Conservation (phyloP, 2,797 vertebrate genomes). For the Pempheris klunzingeri region DNA sequence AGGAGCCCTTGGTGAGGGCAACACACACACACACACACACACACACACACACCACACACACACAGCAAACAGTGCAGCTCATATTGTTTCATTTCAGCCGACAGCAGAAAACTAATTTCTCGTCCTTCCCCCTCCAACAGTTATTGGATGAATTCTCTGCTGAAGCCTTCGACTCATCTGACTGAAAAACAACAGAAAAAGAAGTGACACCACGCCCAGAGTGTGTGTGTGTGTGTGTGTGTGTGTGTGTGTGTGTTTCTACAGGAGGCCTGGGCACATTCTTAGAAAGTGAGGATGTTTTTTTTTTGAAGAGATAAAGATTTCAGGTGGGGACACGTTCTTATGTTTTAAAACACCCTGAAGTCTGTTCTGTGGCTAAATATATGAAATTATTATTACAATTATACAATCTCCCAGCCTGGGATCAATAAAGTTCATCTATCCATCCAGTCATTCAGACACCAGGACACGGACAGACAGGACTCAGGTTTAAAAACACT, state of each 20-base stretch:
- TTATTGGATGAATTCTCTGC: constrained; percentile 75
- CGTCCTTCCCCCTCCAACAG: constrained; percentile 59
- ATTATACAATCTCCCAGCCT: too few species aligned
- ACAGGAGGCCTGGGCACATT: neutral
- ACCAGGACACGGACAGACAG: too few species aligned
- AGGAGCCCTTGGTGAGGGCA: constrained; percentile 32
- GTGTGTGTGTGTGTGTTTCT: neutral
- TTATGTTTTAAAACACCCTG: too few species aligned
- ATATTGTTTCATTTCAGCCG: constrained; percentile 80
- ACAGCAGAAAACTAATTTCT: constrained; percentile 80
- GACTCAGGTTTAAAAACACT: too few species aligned
- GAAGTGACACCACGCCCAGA: constrained; percentile 9
- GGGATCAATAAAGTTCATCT: too few species aligned
- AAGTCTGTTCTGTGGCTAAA: too few species aligned
- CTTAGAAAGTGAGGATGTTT: neutral
- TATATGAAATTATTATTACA: too few species aligned
- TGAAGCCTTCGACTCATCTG: constrained; percentile 59
- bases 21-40: constrained; percentile 30
- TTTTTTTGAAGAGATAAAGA: too few species aligned
- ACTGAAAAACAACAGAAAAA: neutral
- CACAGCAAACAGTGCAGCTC: constrained; percentile 66
- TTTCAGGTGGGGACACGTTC: too few species aligned
- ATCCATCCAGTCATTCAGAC: too few species aligned
- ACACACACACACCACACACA: constrained; percentile 48
- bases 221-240: constrained; percentile 29